Evolutionary conservation across 2,113 vertebrate genomes (phyloP), one percentile per base, ranked within the genome.

Genomic region (Columba janthina): DNA sequence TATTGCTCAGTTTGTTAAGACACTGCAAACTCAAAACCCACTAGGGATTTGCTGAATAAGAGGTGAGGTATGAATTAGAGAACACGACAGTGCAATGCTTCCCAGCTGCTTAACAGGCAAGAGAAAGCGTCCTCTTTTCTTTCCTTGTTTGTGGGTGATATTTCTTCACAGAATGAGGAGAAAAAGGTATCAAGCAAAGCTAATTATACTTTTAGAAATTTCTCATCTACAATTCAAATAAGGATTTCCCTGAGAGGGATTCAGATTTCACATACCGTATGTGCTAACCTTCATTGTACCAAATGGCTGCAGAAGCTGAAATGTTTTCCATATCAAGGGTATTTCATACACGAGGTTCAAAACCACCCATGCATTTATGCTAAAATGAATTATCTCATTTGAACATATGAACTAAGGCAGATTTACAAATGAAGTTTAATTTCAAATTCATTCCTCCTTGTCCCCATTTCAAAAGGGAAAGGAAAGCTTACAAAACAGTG

Each of bases 141-240:
- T 64, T 85, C 34, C 36, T 50, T 84, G 36, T 70, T 91, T 86
- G 46, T 84, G 61, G 44, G 29, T 85, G 56, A 80, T 72, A 81
- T 42, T 93, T 95, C 66, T 95, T 88, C 48, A 72, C 32, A 77
- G 53, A 89, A 62, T 40, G 28, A 85, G 26, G 16, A 77, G 38
- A 58, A 90, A 93, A 80, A 93, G 29, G 72, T 83, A 97, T 67
- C 78, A 82, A 81, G 75, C 9, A 76, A 96, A 92, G 56, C 85
- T 97, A 97, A 96, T 97, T 96, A 93, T 93, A 91, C 89, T 95
- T 95, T 95, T 71, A 96, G 95, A 94, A 96, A 67, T 78, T 96
- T 91, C 82, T 85, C 48, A 93, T 97, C 58, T 97, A 51, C 93
- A 96, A 96, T 96, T 96, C 82, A 96, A 96, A 96, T 94, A 73